Evolutionary conservation across 2,113 vertebrate genomes (phyloP).

Genomic region (Pygoscelis antarcticus): DNA sequence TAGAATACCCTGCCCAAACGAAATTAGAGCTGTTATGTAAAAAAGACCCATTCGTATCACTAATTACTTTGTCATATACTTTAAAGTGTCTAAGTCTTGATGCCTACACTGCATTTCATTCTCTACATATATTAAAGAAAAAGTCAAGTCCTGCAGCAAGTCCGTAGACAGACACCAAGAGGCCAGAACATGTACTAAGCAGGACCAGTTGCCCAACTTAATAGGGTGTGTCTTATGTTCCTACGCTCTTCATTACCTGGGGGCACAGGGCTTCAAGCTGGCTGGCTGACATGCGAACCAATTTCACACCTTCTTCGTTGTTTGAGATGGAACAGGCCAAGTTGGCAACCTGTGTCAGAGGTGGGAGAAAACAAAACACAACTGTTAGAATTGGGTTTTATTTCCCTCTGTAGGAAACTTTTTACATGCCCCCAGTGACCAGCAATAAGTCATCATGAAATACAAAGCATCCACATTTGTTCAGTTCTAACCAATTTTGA

Average conservation of each 20-base stretch:
- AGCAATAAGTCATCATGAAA: neutral
- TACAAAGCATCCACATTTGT: rapidly evolving
- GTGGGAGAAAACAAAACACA: neutral
- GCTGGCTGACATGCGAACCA: constrained; percentile 97
- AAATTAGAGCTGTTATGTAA: neutral
- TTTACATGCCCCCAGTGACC: neutral
- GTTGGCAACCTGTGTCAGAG: constrained; percentile 89
- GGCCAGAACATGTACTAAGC: rapidly evolving
- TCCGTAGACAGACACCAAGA: rapidly evolving
- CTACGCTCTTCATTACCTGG: constrained; percentile 78
- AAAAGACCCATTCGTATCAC: neutral
- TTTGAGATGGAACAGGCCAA: constrained; percentile 98
- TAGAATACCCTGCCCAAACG: neutral
- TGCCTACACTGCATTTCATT: neutral
- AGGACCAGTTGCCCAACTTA: neutral
- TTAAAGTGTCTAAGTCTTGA: neutral
- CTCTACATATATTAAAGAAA: rapidly evolving
- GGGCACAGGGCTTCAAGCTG: constrained; percentile 96
- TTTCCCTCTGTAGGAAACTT: neutral
- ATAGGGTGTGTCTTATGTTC: rapidly evolving
- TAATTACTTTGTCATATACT: neutral
- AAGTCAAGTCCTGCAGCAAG: neutral
- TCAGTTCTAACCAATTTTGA: neutral
- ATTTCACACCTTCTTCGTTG: constrained; percentile 97
- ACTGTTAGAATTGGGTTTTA: neutral